Percentiles rank a stretch among this genome's conserved stretches.
phyloP scores from a whole-genome alignment of 2,113 vertebrate genomes.

The Orycteropus afer region DNA sequence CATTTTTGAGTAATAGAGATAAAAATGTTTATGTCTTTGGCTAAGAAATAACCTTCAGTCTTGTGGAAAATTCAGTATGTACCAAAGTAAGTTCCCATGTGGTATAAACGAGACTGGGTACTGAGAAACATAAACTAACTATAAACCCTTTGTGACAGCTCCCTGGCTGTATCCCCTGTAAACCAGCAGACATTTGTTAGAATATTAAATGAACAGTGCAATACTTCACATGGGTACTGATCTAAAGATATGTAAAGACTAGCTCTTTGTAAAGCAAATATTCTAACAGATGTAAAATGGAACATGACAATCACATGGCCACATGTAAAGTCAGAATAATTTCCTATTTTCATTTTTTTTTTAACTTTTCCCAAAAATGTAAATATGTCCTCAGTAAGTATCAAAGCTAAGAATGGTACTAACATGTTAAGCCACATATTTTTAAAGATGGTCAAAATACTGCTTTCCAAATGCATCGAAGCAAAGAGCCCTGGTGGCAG shows the following conservation, averaged over 20 bases:
- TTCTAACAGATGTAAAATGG: not conserved
- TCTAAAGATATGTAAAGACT: not conserved
- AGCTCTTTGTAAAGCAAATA: not conserved
- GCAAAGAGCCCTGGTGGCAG: not conserved
- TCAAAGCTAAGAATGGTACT: not conserved
- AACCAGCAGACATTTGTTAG: not conserved
- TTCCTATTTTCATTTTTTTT: not conserved
- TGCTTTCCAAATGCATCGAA: not conserved
- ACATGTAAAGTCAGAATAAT: not conserved
- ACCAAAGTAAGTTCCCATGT: not conserved
- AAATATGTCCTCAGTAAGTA: not conserved
- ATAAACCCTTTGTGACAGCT: not conserved
- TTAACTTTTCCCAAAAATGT: not conserved
- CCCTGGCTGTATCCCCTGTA: not conserved
- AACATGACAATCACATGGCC: not conserved
- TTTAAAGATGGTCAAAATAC: conserved; percentile 13
- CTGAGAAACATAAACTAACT: not conserved
- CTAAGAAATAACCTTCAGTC: not conserved
- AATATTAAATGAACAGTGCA: not conserved
- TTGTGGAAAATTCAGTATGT: not conserved
- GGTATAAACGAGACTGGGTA: not conserved
- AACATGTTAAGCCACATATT: not conserved
- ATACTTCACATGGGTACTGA: not conserved
- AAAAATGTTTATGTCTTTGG: not conserved
- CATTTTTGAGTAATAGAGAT: not conserved